These are phyloP conservation scores for Cecropterus lyciades DNA, from an alignment of 1,140 invertebrate genomes.

Conservation along the genomic window DNA sequence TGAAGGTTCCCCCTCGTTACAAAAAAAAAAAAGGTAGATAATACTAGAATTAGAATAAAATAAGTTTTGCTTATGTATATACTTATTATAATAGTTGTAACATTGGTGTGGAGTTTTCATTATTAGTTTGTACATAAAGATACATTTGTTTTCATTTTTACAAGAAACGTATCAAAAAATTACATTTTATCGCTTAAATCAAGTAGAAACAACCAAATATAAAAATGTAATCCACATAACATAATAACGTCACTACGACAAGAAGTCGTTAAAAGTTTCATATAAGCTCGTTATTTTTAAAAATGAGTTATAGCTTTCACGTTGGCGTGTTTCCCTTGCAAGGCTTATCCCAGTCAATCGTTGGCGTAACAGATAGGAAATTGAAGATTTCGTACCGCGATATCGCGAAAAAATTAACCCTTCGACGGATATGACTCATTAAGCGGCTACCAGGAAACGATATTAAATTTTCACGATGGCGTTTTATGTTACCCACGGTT, in stretches of 20 bases:
- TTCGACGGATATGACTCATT: constrained; percentile 81
- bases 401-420: constrained; percentile 78
- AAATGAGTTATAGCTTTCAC: constrained; percentile 3
- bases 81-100: too few relatives aligned
- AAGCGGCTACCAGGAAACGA: constrained; percentile 77
- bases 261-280: not conserved
- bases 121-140: too few relatives aligned
- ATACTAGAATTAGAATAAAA: too few relatives aligned
- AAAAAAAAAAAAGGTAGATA: too few relatives aligned
- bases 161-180: too few relatives aligned
- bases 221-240: not conserved
- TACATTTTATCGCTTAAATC: not conserved
- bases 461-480: constrained; percentile 83
- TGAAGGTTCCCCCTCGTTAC: too few relatives aligned
- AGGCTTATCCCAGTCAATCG: constrained; percentile 29
- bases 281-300: constrained; percentile 15
- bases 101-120: too few relatives aligned
- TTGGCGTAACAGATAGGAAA: constrained; percentile 48
- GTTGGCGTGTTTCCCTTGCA: constrained; percentile 22
- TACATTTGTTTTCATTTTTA: too few relatives aligned
- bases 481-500: constrained; percentile 80
- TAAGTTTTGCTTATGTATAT: too few relatives aligned
- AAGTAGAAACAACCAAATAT: not conserved
- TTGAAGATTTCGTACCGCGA: constrained; percentile 66
- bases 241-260: not conserved